Conservation (phyloP, 1,140 invertebrate genomes). For the Megalopta genalis region DNA sequence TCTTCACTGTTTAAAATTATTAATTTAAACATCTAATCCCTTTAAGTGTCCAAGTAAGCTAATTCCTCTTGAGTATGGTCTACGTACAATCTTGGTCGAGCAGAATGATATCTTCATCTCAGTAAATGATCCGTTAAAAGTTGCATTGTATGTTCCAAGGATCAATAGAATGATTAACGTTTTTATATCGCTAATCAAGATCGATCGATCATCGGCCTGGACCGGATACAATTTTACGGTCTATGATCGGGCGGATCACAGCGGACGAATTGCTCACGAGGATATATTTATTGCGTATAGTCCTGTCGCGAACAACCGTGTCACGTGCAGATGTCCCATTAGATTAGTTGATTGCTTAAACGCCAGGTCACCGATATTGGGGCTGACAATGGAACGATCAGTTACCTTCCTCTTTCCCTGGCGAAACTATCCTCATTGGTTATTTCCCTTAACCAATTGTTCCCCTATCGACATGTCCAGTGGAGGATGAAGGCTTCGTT, state of each 20-base stretch:
- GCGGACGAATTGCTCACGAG: slow-evolving; percentile 29
- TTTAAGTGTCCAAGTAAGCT: no score
- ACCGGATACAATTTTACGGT: slow-evolving; percentile 62
- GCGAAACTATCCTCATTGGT: slow-evolving; percentile 55
- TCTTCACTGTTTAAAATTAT: no score
- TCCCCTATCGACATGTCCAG: slow-evolving; percentile 25
- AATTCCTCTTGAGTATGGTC: no score
- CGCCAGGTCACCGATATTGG: slow-evolving; percentile 55
- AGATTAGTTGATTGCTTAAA: slow-evolving; percentile 47
- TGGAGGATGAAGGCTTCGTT: background rate
- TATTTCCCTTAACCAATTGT: slow-evolving; percentile 65
- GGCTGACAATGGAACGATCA: slow-evolving; percentile 46
- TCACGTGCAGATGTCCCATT: slow-evolving; percentile 31
- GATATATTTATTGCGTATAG: slow-evolving; percentile 46
- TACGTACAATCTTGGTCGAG: no score
- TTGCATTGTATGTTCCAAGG: background rate
- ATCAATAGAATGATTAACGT: slow-evolving; percentile 35
- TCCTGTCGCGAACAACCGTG: slow-evolving; percentile 6
- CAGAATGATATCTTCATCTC: background rate
- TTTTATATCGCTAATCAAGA: slow-evolving; percentile 18
- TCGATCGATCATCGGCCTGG: slow-evolving; percentile 5
- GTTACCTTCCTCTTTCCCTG: slow-evolving; percentile 43
- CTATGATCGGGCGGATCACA: slow-evolving; percentile 42
- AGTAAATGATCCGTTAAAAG: slow-evolving; percentile 16
- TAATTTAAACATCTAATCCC: no score